Base-by-base conservation (phyloP, 2,888 invertebrate species). In the Hyles lineata region DNA sequence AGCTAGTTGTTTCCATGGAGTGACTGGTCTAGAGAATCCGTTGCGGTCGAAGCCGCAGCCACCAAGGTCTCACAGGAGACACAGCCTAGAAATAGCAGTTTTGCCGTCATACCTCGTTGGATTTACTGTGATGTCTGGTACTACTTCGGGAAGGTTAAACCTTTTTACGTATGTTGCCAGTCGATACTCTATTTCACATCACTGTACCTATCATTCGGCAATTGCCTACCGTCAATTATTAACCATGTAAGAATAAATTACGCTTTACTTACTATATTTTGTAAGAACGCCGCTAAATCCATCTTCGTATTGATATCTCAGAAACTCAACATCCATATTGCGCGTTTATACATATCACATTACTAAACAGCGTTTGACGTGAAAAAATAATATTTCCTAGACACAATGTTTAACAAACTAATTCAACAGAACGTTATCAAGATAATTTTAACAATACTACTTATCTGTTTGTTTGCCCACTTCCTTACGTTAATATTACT, bases 251-350 rank as follows among this genome's bases (percentile, higher is more conserved):
- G 21, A 21, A 58, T 23, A 58, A 35, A 43, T 19, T 21, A 67
- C 0, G 63, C 43, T 67, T 2, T 2, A 84, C 92, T 91, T 62
- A 92, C 92, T 89, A 74, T 86, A 85, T 73, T 89, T 90, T 1
- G 89, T 89, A 69, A 91, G 85, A 35, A 92, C 88, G 4, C 92
- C 92, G 71, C 87, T 86, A 69, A 84, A 80, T 7, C 91, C 90
- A 79, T 92, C 89, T 80, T 90, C 88, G 73, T 87, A 92, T 62
- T 85, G 84, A 74, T 89, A 85, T 77, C 86, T 90, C 73, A 93
- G 67, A 78, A 90, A 92, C 73, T 93, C 92, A 15, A 89, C 89
- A 75, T 92, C 91, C 92, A 92, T 92, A 70, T 76, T 81, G 69
- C 2, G 55, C 55, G 55, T 55, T 19, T 50, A 32, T 63, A 58